Base-by-base conservation (phyloP, 2,888 invertebrate species). In the Macrophya alboannulata region DNA sequence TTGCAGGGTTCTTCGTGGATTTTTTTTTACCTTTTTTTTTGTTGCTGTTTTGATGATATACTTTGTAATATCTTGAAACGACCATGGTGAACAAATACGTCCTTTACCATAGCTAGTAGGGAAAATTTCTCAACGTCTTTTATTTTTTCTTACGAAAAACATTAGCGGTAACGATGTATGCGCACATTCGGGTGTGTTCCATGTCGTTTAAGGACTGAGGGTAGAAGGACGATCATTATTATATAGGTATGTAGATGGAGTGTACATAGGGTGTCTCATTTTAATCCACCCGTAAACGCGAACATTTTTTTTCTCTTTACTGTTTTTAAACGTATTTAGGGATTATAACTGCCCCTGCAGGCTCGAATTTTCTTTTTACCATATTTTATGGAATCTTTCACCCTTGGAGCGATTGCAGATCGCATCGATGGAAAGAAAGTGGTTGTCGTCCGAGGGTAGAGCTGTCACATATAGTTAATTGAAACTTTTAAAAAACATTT, bases 141-240 rank as follows among this genome's bases (percentile, higher is more conserved):
- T 31, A 31, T 31, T 31, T 31, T 37, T n/a, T 0, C 17, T 55
- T 48, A 2, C 25, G 55, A 25, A 43, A 25, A n/a, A 51, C 48
- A 81, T 81, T 81, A 81, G 81, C 31, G 62, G n/a, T 25, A 15
- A 62, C 59, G 81, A 40, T 81, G n/a, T n/a, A 45, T 81, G 59
- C 62, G 62, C 81, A 81, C 62, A 81, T 43, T 31, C 31, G 62
- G 79, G 62, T 62, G 40, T 81, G 62, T 62, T 81, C 81, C 43
- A 31, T 17, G 31, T 31, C 31, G 51, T 10, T 31, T 45, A 74
- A 21, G 74, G 43, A 74, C 45, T 43, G 25, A 21, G 74, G 45
- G 45, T n/a, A 55, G n/a, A 68, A 68, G 25, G 74, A 5, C 21
- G 43, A 74, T 12, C 45, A 25, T 45, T 25, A 45, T 45, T 74